phyloP scores from a whole-genome alignment of 2,888 invertebrate species.

The Drosophila putrida region DNA sequence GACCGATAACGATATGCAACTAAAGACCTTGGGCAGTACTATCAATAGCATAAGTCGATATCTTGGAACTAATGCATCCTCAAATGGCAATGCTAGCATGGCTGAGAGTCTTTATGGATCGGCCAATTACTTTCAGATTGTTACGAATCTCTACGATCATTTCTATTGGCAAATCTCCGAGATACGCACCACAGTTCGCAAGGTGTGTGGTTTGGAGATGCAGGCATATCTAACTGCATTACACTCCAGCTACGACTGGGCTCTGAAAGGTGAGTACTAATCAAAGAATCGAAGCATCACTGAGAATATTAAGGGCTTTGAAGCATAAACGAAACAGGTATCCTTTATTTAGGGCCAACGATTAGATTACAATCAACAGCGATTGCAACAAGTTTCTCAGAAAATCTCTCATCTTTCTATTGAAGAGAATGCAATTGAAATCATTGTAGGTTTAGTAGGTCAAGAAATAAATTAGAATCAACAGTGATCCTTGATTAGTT shows the following conservation, averaged over 20 bases:
- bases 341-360: not conserved
- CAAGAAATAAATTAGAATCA: too few relatives aligned
- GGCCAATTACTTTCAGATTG: constrained; percentile 83
- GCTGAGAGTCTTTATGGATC: constrained; percentile 68
- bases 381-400: too few relatives aligned
- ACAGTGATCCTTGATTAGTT: too few relatives aligned
- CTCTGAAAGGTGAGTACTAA: constrained; percentile 90
- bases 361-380: not conserved
- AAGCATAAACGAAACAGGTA: constrained; percentile 84
- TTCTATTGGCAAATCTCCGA: constrained; percentile 84
- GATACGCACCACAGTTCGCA: constrained; percentile 85
- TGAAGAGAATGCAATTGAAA: too few relatives aligned
- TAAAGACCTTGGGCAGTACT: constrained; percentile 76
- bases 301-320: too few relatives aligned
- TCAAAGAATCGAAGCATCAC: too few relatives aligned
- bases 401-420: too few relatives aligned
- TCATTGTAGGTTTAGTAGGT: too few relatives aligned
- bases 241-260: constrained; percentile 89
- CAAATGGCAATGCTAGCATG: constrained; percentile 37
- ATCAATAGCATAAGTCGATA: constrained; percentile 84
- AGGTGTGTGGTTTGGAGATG: constrained; percentile 87
- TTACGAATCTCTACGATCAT: constrained; percentile 84
- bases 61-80: constrained; percentile 59
- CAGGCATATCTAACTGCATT: constrained; percentile 87
- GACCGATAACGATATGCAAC: constrained; percentile 75